phyloP scores from a whole-genome alignment of 2,113 vertebrate species.

The Nettapus auritus region DNA sequence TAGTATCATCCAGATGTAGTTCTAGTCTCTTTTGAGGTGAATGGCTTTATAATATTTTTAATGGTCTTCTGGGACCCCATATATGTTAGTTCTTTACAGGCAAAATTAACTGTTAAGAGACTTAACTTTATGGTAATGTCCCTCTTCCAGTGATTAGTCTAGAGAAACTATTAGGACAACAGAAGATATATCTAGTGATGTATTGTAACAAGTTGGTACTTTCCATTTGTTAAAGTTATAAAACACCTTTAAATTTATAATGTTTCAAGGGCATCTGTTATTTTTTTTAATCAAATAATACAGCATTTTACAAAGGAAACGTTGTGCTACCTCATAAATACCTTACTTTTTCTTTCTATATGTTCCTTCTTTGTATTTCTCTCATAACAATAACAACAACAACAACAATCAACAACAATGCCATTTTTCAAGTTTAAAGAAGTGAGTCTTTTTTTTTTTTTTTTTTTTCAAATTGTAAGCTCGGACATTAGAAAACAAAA shows the following conservation, averaged over 20 bases:
- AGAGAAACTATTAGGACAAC: background rate
- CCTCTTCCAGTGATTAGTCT: background rate
- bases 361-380: background rate
- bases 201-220: background rate
- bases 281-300: background rate
- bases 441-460: background rate
- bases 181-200: background rate
- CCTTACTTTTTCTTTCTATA: background rate
- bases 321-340: background rate
- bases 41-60: background rate
- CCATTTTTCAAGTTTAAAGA: background rate
- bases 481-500: background rate
- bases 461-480: background rate
- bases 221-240: background rate
- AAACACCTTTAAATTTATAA: background rate
- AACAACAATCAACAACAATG: too few relatives aligned
- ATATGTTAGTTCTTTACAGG: background rate
- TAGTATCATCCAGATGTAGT: background rate
- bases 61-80: background rate
- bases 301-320: background rate
- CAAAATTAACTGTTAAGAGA: background rate
- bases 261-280: background rate
- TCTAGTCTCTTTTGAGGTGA: background rate
- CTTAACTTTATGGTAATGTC: background rate
- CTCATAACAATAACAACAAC: too few relatives aligned